Base-by-base conservation (phyloP, 1,140 invertebrate genomes). In the Potamilus streckersoni region DNA sequence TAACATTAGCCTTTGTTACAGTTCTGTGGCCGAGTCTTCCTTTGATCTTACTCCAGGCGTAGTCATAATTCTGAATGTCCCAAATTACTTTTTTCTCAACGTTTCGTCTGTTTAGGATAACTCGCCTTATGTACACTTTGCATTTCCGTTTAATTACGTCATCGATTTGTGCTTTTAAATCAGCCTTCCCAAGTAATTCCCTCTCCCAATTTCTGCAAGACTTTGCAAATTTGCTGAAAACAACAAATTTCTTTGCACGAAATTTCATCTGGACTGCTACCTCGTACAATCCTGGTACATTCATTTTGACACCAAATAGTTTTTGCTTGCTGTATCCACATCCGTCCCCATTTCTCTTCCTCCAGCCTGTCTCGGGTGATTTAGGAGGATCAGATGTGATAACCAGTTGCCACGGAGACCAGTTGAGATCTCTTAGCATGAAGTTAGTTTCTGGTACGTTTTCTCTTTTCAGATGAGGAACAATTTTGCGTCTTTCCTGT, bases 361-460 rank as follows among this genome's bases (percentile, higher is more conserved):
- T 27, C 23, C 13, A 23, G 27, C 17, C 56, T 38, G n/a, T 12
- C 20, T 17, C 38, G 11, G 38, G 11, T 6, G 38, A 49, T 19
- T 56, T 19, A 23, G 17, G 31, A 4, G 59, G 16, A 55, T 17
- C 56, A n/a, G 74, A 61, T 19, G 63, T 16, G 27, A 70, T 71
- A 12, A 23, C 74, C 4, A 70, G 31, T 59, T 70, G 20, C 74
- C 74, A 76, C 4, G 23, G 15, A 17, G 68, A 65, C 74, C 74
- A 76, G 16, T n/a, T 20, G 59, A 78, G 55, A 27, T 78, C 66
- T 57, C 58, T 38, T 13, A 78, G 20, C 58, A 78, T 17, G 57
- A 73, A 78, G 56, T 78, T 73, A 23, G 17, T 56, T 59, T 73
- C 64, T 20, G 76, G 71, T 17, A 78, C 76, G 55, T 72, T 78